A percentile compares a stretch with the other conserved stretches of the same genome.
These are phyloP conservation scores for Corvus cornix DNA, from an alignment of 2,113 vertebrate genomes.

Conservation along the genomic window DNA sequence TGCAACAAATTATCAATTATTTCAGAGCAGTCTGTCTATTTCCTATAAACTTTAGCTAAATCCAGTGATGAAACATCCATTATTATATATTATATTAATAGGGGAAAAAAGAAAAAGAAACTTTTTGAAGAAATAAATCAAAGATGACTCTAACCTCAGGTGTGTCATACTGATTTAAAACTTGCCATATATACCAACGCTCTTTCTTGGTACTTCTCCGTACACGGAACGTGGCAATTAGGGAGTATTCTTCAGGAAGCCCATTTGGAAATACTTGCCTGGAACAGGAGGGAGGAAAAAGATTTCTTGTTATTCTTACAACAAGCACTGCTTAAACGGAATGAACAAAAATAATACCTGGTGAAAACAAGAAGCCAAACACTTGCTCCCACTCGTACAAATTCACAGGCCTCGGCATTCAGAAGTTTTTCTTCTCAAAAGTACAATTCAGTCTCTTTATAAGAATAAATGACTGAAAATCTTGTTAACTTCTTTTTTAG, in stretches of 20 bases:
- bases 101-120: neutral
- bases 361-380: neutral
- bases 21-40: neutral
- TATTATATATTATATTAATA: neutral
- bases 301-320: neutral
- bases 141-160: slow-evolving; percentile 80
- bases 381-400: neutral
- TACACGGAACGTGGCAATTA: slow-evolving; percentile 85
- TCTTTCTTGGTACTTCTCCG: slow-evolving; percentile 90
- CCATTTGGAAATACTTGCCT: slow-evolving; percentile 89
- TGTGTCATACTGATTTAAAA: slow-evolving; percentile 83
- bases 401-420: neutral
- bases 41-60: neutral
- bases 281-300: neutral
- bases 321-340: neutral
- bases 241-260: slow-evolving; percentile 85
- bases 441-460: neutral
- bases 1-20: neutral
- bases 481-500: neutral
- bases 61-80: neutral
- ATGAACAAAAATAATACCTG: neutral
- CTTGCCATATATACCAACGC: slow-evolving; percentile 93
- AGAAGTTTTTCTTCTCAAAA: neutral
- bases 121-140: neutral
- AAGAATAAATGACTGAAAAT: neutral